phyloP scores from a whole-genome alignment of 2,888 invertebrate species.

The Thymelicus sylvestris region DNA sequence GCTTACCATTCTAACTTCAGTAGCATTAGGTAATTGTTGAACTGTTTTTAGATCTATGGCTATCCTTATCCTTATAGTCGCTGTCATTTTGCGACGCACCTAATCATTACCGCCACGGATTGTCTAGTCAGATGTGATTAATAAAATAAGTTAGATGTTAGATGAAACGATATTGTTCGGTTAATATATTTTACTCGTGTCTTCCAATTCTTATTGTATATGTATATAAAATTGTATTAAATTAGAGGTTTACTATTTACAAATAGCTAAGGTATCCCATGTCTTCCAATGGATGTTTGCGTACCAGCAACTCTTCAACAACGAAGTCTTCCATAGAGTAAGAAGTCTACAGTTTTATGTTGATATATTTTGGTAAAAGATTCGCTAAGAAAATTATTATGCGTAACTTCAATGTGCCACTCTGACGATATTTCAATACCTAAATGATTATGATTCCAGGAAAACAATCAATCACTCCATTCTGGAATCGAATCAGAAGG shows the following conservation, averaged over 20 bases:
- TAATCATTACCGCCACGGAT: slow-evolving; percentile 44
- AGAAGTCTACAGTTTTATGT: slow-evolving; percentile 25
- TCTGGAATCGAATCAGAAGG: too few species aligned
- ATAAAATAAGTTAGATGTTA: slow-evolving; percentile 49
- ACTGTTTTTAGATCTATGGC: slow-evolving; percentile 75
- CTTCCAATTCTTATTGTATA: slow-evolving; percentile 50
- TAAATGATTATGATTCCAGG: too few species aligned
- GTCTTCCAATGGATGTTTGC: slow-evolving; percentile 64
- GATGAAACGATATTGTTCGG: slow-evolving; percentile 44
- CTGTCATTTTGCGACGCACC: slow-evolving; percentile 48
- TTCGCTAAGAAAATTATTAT: too few species aligned
- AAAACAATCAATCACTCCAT: too few species aligned
- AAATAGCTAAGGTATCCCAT: slow-evolving; percentile 51
- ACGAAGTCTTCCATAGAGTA: slow-evolving; percentile 76
- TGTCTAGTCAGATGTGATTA: slow-evolving; percentile 59
- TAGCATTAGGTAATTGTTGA: slow-evolving; percentile 73
- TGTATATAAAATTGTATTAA: slow-evolving; percentile 46
- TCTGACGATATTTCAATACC: too few species aligned
- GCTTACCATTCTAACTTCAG: slow-evolving; percentile 90
- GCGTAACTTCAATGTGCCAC: too few species aligned
- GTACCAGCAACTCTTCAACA: slow-evolving; percentile 60
- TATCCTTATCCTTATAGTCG: slow-evolving; percentile 49
- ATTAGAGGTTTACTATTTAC: slow-evolving; percentile 47
- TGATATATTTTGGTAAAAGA: too few species aligned
- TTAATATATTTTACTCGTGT: slow-evolving; percentile 48